phyloP scores from a whole-genome alignment of 2,888 invertebrate species.

The Xanthia togata region DNA sequence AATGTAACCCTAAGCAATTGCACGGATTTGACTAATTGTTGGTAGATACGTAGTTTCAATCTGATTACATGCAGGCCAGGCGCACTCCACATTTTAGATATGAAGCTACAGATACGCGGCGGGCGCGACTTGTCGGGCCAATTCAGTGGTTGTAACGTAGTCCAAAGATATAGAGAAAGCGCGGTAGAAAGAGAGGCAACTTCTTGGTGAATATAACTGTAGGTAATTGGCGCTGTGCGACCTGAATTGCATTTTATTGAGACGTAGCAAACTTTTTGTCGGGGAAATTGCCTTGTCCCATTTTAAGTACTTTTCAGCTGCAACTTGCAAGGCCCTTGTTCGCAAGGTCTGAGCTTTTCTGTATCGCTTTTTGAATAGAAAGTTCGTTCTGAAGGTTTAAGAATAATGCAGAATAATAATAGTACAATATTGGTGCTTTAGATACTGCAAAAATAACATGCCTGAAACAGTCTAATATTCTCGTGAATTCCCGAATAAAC shows the following conservation, averaged over 20 bases:
- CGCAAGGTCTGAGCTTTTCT: not conserved
- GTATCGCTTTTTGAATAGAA: not conserved
- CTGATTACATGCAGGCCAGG: not conserved
- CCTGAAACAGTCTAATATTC: not conserved
- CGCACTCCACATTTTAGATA: too few species aligned
- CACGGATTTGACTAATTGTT: slow-evolving; percentile 45
- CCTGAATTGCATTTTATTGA: too few species aligned
- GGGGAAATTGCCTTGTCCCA: not conserved
- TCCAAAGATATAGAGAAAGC: too few species aligned
- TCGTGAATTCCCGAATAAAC: slow-evolving; percentile 16
- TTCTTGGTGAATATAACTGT: too few species aligned
- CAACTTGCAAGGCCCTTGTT: not conserved
- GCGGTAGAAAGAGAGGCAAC: too few species aligned
- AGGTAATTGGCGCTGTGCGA: too few species aligned
- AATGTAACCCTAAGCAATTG: slow-evolving; percentile 41
- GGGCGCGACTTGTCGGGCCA: too few species aligned
- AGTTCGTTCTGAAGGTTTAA: not conserved
- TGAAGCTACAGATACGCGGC: too few species aligned
- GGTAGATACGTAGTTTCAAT: slow-evolving; percentile 2
- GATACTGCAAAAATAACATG: not conserved
- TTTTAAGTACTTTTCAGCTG: not conserved
- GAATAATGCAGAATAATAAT: not conserved
- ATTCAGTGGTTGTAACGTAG: too few species aligned
- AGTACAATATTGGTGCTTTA: not conserved
- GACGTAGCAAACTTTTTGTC: not conserved